Base-by-base conservation (phyloP, 2,888 invertebrate genomes). In the Coelopa pilipes region DNA sequence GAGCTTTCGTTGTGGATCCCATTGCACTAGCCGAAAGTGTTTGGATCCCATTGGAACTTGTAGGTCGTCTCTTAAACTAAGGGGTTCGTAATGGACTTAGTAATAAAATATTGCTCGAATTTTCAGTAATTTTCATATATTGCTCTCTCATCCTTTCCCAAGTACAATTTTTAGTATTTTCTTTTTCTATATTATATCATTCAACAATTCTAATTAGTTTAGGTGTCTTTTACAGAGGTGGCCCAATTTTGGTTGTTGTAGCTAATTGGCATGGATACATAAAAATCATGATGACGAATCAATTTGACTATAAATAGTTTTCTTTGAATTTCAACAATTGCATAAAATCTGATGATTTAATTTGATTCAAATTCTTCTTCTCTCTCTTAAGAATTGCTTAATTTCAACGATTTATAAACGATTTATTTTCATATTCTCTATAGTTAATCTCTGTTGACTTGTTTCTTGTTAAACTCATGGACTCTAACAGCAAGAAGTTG, bases 121-220 rank as follows among this genome's bases (percentile, higher is more conserved):
- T 45, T 15, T 34, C 21, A 66, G 13, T 7, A n/a, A 1, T 47
- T 47, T 45, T 66, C 50, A 24, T 15, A 66, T 21, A 47, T 66
- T 66, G 13, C 0, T 21, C 15, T 24, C 50, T 19, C 45, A 45
- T 65, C 57, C 17, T 15, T 65, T 47, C 46, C 45, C 46, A 46
- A 46, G 19, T 65, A 46, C 19, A 17, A 46, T 15, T 65, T 66
- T 66, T 53, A 50, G 49, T 73, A 62, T 66, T 55, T 45, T 60
- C 47, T 60, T 17, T 34, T 60, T 70, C 50, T 46, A 70, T 62
- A 24, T 47, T 60, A 63, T 34, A 34, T 55, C 50, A 46, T 72
- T 62, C 55, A 50, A 70, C 63, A 76, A 76, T 74, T 73, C 75
- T 76, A 76, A 75, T 76, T 74, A 76, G 75, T 76, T 69, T 13